A percentile compares a stretch with the other conserved stretches of the same genome.
Conservation (phyloP, 2,888 invertebrate genomes). For the Apodemia hepburni region DNA sequence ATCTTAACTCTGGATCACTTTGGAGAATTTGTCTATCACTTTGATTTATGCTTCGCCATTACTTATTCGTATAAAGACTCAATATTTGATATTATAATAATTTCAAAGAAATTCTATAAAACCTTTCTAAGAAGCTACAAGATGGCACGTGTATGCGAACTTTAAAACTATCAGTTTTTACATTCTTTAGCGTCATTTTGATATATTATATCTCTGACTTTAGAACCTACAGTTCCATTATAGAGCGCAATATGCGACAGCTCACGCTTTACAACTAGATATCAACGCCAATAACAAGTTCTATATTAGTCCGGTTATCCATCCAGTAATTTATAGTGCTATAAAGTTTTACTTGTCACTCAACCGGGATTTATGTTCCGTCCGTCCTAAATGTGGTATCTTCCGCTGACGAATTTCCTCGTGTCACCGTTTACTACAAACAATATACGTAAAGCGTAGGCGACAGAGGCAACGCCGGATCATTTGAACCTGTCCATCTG, state of each 20-base stretch:
- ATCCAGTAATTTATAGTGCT: slow-evolving; percentile 70
- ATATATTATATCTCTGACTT: neutral
- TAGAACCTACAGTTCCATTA: neutral
- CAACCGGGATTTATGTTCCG: slow-evolving; percentile 65
- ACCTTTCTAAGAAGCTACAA: neutral
- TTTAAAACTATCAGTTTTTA: neutral
- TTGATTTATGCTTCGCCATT: no score
- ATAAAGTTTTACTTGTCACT: slow-evolving; percentile 78
- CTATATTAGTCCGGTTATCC: slow-evolving; percentile 68
- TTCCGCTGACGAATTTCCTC: slow-evolving; percentile 74
- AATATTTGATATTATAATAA: no score
- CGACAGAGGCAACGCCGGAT: slow-evolving; percentile 54
- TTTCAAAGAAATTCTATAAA: no score
- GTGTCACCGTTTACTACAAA: slow-evolving; percentile 65
- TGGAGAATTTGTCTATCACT: no score
- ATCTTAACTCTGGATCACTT: no score
- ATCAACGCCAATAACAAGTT: slow-evolving; percentile 57
- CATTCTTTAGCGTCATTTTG: neutral
- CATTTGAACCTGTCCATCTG: slow-evolving; percentile 61
- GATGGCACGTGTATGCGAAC: neutral
- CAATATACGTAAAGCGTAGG: slow-evolving; percentile 49
- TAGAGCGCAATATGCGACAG: slow-evolving; percentile 62
- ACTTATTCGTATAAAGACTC: no score
- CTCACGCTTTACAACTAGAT: slow-evolving; percentile 62
- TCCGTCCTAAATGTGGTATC: slow-evolving; percentile 74